phyloP scores from a whole-genome alignment of 1,140 invertebrate species.

The Zaprionus gabonicus region DNA sequence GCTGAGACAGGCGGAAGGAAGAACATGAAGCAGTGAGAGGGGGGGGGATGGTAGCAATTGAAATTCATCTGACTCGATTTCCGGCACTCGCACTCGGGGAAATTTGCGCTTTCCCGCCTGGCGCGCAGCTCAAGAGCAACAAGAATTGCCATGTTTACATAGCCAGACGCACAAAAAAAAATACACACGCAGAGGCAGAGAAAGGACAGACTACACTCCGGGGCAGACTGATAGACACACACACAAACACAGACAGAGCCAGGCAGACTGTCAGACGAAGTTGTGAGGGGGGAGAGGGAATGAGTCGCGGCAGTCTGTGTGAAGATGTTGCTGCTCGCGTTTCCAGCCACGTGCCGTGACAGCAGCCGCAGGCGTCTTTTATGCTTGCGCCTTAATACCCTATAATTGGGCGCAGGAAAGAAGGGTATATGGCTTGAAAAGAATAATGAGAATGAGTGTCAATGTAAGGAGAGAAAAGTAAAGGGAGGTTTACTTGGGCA shows the following conservation, averaged over 20 bases:
- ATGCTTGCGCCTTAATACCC: constrained; percentile 22
- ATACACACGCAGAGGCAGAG: constrained; percentile 13
- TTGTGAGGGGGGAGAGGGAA: too few relatives aligned
- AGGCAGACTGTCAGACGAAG: neutral
- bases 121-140: constrained; percentile 35
- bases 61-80: constrained; percentile 79
- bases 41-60: constrained; percentile 50
- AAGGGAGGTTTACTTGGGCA: neutral
- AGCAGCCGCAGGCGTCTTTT: constrained; percentile 39
- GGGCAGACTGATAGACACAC: neutral
- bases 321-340: constrained; percentile 52
- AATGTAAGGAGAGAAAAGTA: neutral
- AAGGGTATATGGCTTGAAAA: constrained; percentile 9
- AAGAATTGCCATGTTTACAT: constrained; percentile 54
- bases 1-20: neutral
- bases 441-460: neutral
- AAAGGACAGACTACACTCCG: neutral
- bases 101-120: constrained; percentile 51
- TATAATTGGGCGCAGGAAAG: neutral
- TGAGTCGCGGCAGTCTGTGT: neutral
- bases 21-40: neutral
- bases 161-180: constrained; percentile 20
- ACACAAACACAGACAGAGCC: neutral
- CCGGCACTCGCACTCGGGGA: constrained; percentile 49
- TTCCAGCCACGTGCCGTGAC: constrained; percentile 65